Evolutionary conservation across 2,888 invertebrate genomes (phyloP), one percentile per base, ranked within the genome.

Genomic region (Druceiella hillmani): DNA sequence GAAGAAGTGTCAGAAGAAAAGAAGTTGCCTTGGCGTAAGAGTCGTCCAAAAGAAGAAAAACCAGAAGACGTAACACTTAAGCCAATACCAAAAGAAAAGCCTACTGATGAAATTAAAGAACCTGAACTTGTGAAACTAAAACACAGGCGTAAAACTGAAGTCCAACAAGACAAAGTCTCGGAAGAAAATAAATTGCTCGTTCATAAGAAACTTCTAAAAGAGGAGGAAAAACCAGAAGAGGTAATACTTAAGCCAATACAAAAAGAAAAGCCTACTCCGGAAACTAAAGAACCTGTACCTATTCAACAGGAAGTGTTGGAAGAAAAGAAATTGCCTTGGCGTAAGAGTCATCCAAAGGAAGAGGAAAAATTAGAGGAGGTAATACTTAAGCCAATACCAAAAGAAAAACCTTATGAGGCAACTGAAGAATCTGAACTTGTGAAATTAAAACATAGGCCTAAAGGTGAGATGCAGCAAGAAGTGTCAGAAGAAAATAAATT

Each of bases 141-240:
- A 41, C 50, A n/a, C 37, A 38, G 38, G 34, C 37, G 44, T 27
- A 9, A 43, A 29, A 33, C 26, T n/a, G 15, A 40, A 16, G 44
- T 40, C 43, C 50, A 35, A 41, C 55, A 44, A 37, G 45, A 49
- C 2, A 28, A 52, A 14, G n/a, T n/a, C n/a, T n/a, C n/a, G n/a
- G n/a, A n/a, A n/a, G n/a, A n/a, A n/a, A n/a, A n/a, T n/a, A n/a
- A n/a, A n/a, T n/a, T n/a, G n/a, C n/a, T n/a, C n/a, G n/a, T n/a
- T n/a, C n/a, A n/a, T n/a, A 50, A 49, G 25, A 33, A 36, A 4
- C 12, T 24, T n/a, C n/a, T n/a, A n/a, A n/a, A n/a, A 37, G 58
- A 54, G 12, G 56, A 61, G 27, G 58, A 62, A 44, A 61, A 63
- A 43, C 52, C 59, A 1, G 66, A 67, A 49, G 69, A 74, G 38